Percentiles rank a stretch among this genome's conserved stretches.
phyloP scores from a whole-genome alignment of 2,113 vertebrate species.

The Pelmatolapia mariae region DNA sequence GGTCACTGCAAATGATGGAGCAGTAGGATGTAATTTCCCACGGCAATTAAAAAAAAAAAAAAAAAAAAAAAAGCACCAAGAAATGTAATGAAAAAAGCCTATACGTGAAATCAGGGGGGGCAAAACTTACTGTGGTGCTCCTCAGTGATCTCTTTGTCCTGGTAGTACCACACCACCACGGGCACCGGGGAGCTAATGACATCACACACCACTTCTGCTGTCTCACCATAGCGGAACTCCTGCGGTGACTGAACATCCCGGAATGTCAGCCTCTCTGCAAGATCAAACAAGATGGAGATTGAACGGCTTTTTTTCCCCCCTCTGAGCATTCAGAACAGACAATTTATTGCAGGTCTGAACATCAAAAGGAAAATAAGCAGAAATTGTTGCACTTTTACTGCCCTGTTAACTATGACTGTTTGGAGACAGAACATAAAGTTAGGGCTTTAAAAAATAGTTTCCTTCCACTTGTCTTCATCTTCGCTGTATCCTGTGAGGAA shows the following conservation, averaged over 20 bases:
- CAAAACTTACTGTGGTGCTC: conserved; percentile 86
- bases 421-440: neutral
- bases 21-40: neutral
- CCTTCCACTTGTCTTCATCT: neutral
- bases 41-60: neutral
- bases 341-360: neutral
- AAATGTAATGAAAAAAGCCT: neutral
- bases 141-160: conserved; percentile 84
- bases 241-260: conserved; percentile 86
- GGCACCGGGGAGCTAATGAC: conserved; percentile 94
- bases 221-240: conserved; percentile 90
- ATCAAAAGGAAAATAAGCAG: conserved; percentile 21
- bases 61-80: neutral
- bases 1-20: neutral
- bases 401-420: neutral
- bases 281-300: conserved; percentile 21
- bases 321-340: neutral
- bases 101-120: neutral
- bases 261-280: conserved; percentile 92
- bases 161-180: conserved; percentile 90
- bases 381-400: neutral
- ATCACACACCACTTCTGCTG: conserved; percentile 88
- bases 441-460: neutral
- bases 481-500: neutral
- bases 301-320: neutral